A percentile compares a stretch with the other conserved stretches of the same genome.
These are phyloP conservation scores for Stichodactyla mertensii DNA, from an alignment of 64 coral and sea anemone genomes.

Conservation along the genomic window DNA sequence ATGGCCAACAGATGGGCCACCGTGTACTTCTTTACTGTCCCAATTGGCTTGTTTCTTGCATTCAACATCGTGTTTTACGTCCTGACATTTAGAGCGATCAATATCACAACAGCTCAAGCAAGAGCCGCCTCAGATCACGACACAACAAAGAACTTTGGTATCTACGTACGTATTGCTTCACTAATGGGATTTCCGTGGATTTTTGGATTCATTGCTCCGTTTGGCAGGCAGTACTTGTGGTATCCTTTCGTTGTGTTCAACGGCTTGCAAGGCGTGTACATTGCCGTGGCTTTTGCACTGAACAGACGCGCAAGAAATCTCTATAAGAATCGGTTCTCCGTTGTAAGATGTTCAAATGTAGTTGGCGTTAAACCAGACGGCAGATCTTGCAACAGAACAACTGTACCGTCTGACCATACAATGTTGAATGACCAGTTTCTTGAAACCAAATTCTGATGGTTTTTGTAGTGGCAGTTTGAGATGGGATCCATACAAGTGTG, in stretches of 20 bases:
- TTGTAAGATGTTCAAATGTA: not conserved
- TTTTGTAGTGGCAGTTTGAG: not conserved
- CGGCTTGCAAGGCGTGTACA: slow-evolving; percentile 19
- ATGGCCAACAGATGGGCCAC: slow-evolving; percentile 13
- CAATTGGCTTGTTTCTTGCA: not conserved
- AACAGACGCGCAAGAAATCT: slow-evolving; percentile 6
- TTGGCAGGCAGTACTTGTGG: not conserved
- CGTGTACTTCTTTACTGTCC: slow-evolving; percentile 11
- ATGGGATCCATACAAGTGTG: not conserved
- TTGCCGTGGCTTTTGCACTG: slow-evolving; percentile 27
- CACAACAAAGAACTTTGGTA: not conserved
- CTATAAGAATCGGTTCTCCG: slow-evolving; percentile 6
- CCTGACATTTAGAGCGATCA: slow-evolving; percentile 26
- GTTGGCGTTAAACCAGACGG: not conserved
- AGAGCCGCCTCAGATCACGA: not conserved
- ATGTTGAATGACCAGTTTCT: not conserved
- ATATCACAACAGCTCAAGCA: not conserved
- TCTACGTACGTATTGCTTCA: slow-evolving; percentile 19
- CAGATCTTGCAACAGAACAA: not conserved
- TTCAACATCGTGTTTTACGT: slow-evolving; percentile 21
- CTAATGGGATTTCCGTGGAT: slow-evolving; percentile 30
- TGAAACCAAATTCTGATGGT: not conserved
- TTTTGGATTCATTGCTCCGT: slow-evolving; percentile 6
- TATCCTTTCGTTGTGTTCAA: slow-evolving; percentile 21
- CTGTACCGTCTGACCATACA: not conserved